phyloP scores from a whole-genome alignment of 2,797 vertebrate species.

The Sebastes nivosus region DNA sequence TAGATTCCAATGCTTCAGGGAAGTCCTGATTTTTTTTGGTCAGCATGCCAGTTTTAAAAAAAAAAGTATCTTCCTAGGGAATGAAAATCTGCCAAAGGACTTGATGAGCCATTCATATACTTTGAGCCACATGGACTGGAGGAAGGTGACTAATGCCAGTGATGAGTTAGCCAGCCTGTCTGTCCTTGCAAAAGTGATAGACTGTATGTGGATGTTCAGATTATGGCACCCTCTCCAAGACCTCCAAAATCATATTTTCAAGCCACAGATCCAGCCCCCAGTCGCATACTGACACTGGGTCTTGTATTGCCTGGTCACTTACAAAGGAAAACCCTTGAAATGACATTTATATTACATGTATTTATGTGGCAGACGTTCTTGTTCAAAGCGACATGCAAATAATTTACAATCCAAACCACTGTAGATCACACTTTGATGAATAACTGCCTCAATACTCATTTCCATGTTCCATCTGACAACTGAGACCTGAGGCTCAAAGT shows the following conservation, averaged over 20 bases:
- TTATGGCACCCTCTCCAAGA: background rate
- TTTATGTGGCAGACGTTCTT: background rate
- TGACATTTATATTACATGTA: background rate
- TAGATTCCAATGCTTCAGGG: background rate
- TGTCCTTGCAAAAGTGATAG: background rate
- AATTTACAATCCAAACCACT: background rate
- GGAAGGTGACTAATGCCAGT: background rate
- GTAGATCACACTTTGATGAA: background rate
- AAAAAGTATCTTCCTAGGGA: background rate
- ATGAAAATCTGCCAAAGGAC: background rate
- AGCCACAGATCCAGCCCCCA: background rate
- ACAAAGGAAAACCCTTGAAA: background rate
- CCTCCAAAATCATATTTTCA: background rate
- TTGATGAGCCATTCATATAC: background rate
- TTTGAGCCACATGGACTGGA: background rate
- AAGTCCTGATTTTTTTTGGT: background rate
- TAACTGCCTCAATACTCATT: background rate
- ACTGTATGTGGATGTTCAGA: background rate
- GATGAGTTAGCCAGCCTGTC: background rate
- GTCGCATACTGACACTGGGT: background rate
- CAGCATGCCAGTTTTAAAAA: background rate
- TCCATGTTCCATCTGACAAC: background rate
- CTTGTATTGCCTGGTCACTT: background rate
- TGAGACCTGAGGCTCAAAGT: background rate
- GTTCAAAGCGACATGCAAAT: background rate